Base-by-base conservation (phyloP, 2,797 vertebrate species). In the Tragelaphus eurycerus region DNA sequence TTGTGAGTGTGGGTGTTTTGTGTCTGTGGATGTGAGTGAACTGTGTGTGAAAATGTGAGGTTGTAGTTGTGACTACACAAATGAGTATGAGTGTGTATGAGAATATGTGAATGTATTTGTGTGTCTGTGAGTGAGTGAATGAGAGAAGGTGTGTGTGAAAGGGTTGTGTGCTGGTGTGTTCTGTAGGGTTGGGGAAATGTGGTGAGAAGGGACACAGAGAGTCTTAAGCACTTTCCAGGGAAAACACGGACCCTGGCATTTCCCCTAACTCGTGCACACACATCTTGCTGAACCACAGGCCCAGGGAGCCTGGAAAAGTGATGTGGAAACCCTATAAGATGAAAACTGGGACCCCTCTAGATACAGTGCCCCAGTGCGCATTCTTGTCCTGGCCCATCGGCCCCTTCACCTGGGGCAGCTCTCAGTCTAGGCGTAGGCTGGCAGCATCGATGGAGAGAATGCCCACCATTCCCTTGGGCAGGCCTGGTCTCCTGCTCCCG, bases 361-460 rank as follows among this genome's bases (percentile, higher is more conserved):
- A 21, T 11, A 13, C 52, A 25, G n/a, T 1, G 3, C 19, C 79
- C 74, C 79, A 0, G 5, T 2, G 79, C 31, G 3, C 78, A 52
- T 21, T 31, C 48, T 52, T 2, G 6, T 4, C 31, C 79, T 1
- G 12, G 50, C 31, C 79, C 19, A 2, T 1, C 0, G 7, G 31
- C 21, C 4, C n/a, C 52, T 34, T 14, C 0, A 2, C 12, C n/a
- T 9, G 1, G 19, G 12, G 52, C 52, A 55, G 31, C 50, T 82
- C n/a, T 82, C n/a, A 0, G 4, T 9, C n/a, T 21, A 34, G n/a
- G 19, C 1, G 2, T 25, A 4, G 21, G 6, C 1, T 25, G 34
- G 52, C 19, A 4, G 12, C 12, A 21, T 25, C 21, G 0, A 14
- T 82, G 79, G 50, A 14, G 31, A 54, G 31, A 8, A 54, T 34